phyloP scores from a whole-genome alignment of 2,888 invertebrate species.

The Morinoia aosen region DNA sequence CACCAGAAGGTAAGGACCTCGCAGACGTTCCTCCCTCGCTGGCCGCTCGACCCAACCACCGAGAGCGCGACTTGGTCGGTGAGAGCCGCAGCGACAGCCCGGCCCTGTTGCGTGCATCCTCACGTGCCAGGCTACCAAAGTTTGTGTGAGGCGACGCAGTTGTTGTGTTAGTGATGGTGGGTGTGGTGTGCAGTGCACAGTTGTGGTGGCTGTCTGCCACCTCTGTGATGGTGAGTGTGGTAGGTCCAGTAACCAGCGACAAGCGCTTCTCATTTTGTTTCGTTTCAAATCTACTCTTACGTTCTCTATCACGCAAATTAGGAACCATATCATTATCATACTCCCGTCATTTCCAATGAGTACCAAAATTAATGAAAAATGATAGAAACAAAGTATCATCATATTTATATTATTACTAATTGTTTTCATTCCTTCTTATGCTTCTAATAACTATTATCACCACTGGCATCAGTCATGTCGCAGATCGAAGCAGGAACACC shows the following conservation, averaged over 20 bases:
- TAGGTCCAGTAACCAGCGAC: not conserved
- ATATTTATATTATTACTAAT: too few species aligned
- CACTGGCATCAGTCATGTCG: too few species aligned
- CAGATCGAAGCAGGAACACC: too few species aligned
- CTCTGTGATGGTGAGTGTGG: not conserved
- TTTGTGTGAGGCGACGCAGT: not conserved
- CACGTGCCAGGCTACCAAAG: not conserved
- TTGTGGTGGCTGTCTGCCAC: not conserved
- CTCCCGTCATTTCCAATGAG: too few species aligned
- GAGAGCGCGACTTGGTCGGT: not conserved
- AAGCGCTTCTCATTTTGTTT: not conserved
- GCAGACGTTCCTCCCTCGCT: not conserved
- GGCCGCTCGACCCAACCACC: not conserved
- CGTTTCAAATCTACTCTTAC: too few species aligned
- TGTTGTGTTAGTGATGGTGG: not conserved
- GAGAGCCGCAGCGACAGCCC: not conserved
- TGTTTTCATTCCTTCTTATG: too few species aligned
- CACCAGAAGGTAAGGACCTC: not conserved
- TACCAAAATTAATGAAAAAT: too few species aligned
- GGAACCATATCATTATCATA: too few species aligned
- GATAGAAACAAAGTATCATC: too few species aligned
- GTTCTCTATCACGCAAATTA: too few species aligned
- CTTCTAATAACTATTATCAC: too few species aligned
- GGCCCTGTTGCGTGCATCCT: not conserved
- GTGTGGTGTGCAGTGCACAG: not conserved